Base-by-base conservation (phyloP, 2,888 invertebrate species). In the Nebria brevicollis region DNA sequence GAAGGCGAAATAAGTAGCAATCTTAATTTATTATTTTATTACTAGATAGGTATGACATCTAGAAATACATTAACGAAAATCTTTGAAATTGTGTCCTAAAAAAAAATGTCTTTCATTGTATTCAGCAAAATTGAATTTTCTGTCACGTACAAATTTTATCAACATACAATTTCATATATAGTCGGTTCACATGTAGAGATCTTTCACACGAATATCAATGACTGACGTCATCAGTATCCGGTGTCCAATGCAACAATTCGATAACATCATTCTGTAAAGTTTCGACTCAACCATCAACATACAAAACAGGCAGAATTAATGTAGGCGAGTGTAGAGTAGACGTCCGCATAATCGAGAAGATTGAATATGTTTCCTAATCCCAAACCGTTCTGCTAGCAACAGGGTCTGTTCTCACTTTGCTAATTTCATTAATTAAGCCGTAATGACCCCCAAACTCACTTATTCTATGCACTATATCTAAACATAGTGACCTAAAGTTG, bases 371-470 rank as follows among this genome's bases (percentile, higher is more conserved):
- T 54, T 54, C 54, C 54, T 54, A 54, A 54, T 54, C 13, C 54
- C 54, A 54, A 34, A 34, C 34, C 34, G 34, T 34, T 34, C 34
- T 34, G 34, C 34, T 34, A 5, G 34, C 34, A 34, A 34, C 34
- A 34, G 34, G 34, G 34, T 54, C 54, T 11, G n/a, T 73, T 73
- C 73, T 26, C 73, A 66, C 66, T 11, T 78, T 78, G 78, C 77
- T 78, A 78, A 78, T 78, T 78, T 78, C 73, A 78, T 78, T 78
- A 78, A 78, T 78, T 78, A 72, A 73, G 73, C 42, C 41, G 20
- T 66, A 78, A 78, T 78, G 78, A 78, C 78, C 78, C 15, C 41
- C n/a, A 41, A 11, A 25, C 66, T 66, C 15, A 25, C 25, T 25
- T 25, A 25, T 25, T 13, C 66, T 66, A 66, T 15, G 11, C 70